Base-by-base conservation (phyloP, 2,888 invertebrate genomes). In the Taenaris catops region DNA sequence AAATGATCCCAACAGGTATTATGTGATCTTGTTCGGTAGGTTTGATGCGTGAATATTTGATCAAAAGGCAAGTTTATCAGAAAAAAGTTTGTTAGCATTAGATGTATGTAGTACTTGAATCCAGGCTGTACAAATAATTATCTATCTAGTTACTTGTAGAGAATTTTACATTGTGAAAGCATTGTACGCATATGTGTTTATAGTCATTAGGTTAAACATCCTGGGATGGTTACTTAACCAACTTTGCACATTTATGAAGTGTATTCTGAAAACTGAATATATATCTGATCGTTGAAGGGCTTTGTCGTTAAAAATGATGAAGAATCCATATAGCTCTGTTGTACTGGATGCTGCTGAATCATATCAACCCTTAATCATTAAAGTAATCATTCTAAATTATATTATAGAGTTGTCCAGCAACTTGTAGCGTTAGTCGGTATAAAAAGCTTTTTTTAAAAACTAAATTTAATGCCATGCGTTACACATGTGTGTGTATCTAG, bases 31-130 rank as follows among this genome's bases (percentile, higher is more conserved):
- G n/a, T n/a, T n/a, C n/a, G n/a, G n/a, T n/a, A n/a, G n/a, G n/a
- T n/a, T n/a, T n/a, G n/a, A n/a, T n/a, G n/a, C n/a, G n/a, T n/a
- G n/a, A n/a, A n/a, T n/a, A n/a, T n/a, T n/a, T n/a, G n/a, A n/a
- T n/a, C n/a, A n/a, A n/a, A n/a, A n/a, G n/a, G n/a, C n/a, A n/a
- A n/a, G n/a, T n/a, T n/a, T n/a, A n/a, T n/a, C n/a, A n/a, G n/a
- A n/a, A n/a, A n/a, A n/a, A n/a, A n/a, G n/a, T 74, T 78, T 73
- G 63, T 74, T 80, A 80, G 83, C 79, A 68, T 71, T n/a, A 84
- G 81, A 67, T 48, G 70, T 84, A 84, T n/a, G n/a, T n/a, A n/a
- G 84, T 68, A 69, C 78, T 80, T 79, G 63, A 81, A 80, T 78
- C 61, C 76, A 69, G 71, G 78, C 80, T 84, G 81, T 84, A 83